Base-by-base conservation (phyloP, 1,140 invertebrate genomes). In the Ephestia elutella region DNA sequence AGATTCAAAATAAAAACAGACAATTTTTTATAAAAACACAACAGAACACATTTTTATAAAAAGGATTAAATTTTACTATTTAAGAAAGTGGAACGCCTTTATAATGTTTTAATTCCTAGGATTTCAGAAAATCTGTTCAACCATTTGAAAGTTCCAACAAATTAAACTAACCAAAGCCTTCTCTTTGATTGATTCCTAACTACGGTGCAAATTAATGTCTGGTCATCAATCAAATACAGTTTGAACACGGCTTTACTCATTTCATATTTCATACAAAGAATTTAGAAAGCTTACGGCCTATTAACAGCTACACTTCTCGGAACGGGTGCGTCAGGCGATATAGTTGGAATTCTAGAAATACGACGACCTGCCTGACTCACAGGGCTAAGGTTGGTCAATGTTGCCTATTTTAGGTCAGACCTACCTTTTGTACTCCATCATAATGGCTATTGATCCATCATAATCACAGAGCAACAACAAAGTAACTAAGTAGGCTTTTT, bases 291-390 rank as follows among this genome's bases (percentile, higher is more conserved):
- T 1, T 35, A 35, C 38, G 38, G 38, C 38, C 38, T 44, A 44
- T 15, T 44, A 44, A 44, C 30, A 44, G 38, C 13, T 13, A 10
- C 10, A 5, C 2, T 44, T 44, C 38, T 44, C 13, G 10, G 38
- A 44, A 44, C 15, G 38, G 38, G 38, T 44, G 38, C 38, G 38
- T 44, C 38, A 44, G 38, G 38, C 38, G 38, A 44, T 44, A 17
- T n/a, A 15, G 15, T 44, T 44, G 15, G 38, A 44, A 44, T 17
- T 44, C 38, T 44, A 44, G 38, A 44, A 44, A 44, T 44, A 44
- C 38, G 38, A 4, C n/a, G 38, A 44, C 38, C 38, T 44, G 38
- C 38, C 38, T 44, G 38, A 44, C 38, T 44, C 38, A 44, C 38
- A 17, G 38, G 38, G 38, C 38, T 44, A 44, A 44, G 38, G 38